These are phyloP conservation scores for Isichthys henryi DNA, from an alignment of 2,113 vertebrate species.

Conservation along the genomic window DNA sequence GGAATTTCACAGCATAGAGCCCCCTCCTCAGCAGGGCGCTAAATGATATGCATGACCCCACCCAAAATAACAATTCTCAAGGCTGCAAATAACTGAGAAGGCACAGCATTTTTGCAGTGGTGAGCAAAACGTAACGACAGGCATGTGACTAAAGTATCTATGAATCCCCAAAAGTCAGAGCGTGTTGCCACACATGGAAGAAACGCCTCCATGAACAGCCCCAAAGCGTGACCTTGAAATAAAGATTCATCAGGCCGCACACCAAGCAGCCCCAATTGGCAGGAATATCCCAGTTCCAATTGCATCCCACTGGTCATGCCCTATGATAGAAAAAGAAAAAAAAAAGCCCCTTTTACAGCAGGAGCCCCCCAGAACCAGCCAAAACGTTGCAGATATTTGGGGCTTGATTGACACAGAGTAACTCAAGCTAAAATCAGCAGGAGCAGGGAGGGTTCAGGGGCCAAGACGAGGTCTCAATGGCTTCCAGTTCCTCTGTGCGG, in stretches of 20 bases:
- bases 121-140: too few relatives aligned
- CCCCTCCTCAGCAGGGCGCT: background rate
- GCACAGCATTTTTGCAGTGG: too few relatives aligned
- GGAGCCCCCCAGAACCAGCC: background rate
- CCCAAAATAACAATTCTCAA: background rate
- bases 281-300: background rate
- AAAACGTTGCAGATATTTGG: background rate
- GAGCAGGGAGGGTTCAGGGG: background rate
- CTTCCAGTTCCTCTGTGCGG: background rate
- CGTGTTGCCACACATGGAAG: too few relatives aligned
- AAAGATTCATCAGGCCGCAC: background rate
- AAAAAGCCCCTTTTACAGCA: background rate
- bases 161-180: too few relatives aligned
- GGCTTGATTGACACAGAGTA: background rate
- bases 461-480: background rate
- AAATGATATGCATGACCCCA: background rate
- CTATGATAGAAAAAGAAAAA: background rate
- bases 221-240: background rate
- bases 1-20: background rate
- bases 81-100: background rate
- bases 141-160: too few relatives aligned
- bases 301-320: background rate
- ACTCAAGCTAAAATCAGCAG: background rate
- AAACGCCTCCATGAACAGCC: too few relatives aligned
- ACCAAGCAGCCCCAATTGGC: background rate